Conservation (phyloP, 2,113 vertebrate genomes). For the Sinosuthora webbiana region DNA sequence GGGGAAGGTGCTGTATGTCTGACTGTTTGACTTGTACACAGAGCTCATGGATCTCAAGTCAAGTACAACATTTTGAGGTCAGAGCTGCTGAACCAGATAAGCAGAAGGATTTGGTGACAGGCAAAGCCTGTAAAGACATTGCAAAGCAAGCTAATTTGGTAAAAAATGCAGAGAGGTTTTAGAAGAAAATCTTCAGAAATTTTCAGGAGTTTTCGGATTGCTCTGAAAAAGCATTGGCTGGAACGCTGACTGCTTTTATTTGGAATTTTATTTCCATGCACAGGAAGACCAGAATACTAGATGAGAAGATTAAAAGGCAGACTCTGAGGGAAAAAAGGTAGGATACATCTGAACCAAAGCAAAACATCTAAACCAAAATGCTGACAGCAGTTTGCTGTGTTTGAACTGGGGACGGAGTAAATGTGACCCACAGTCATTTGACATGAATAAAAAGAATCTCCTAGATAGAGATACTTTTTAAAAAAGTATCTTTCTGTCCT, state of each 20-base stretch:
- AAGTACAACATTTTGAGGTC: background rate
- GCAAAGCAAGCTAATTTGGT: background rate
- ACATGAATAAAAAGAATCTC: background rate
- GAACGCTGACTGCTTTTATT: background rate
- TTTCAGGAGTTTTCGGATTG: background rate
- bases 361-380: background rate
- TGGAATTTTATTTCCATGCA: background rate
- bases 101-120: background rate
- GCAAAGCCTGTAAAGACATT: background rate
- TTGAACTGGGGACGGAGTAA: background rate
- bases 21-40: background rate
- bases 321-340: background rate
- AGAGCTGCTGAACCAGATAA: background rate
- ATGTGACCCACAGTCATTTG: background rate
- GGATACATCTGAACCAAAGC: background rate
- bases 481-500: background rate
- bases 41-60: background rate
- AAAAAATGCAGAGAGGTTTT: background rate
- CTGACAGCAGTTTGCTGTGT: background rate
- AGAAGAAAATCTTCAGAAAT: background rate
- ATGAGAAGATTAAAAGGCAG: background rate
- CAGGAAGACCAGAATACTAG: background rate
- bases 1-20: background rate
- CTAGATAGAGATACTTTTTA: background rate
- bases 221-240: background rate